A percentile compares a stretch with the other conserved stretches of the same genome.
These are phyloP conservation scores for Hirudo medicinalis DNA, from an alignment of 1,140 invertebrate genomes.

Conservation along the genomic window DNA sequence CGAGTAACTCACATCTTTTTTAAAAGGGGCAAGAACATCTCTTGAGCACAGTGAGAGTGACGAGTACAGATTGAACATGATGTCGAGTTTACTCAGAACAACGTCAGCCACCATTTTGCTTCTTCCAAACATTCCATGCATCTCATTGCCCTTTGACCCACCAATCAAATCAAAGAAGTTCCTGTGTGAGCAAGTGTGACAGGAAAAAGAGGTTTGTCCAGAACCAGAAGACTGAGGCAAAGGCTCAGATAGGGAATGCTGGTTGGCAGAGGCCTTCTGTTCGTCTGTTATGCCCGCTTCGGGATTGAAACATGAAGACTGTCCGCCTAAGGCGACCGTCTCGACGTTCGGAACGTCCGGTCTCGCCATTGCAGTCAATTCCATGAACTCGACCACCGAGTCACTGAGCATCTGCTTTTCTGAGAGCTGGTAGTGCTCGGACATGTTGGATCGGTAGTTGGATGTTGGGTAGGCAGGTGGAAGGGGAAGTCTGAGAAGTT, in stretches of 20 bases:
- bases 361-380: conserved; percentile 14
- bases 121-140: conserved; percentile 11
- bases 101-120: conserved; percentile 32
- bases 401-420: background rate
- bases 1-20: no score
- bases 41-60: conserved; percentile 44
- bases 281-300: conserved; percentile 2
- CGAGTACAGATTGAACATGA: conserved; percentile 64
- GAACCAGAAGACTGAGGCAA: no score
- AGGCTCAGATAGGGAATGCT: no score
- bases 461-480: conserved; percentile 27
- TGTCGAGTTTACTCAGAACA: conserved; percentile 41
- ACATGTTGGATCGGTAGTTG: background rate
- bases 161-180: background rate
- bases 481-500: conserved; percentile 56
- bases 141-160: background rate
- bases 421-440: no score
- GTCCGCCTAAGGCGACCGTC: conserved; percentile 26
- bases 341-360: conserved; percentile 26
- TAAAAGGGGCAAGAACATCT: background rate
- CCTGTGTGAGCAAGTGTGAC: background rate
- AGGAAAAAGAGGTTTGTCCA: background rate
- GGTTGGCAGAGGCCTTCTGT: no score
- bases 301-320: no score
- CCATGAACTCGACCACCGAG: background rate